Base-by-base conservation (phyloP, 2,113 vertebrate species). In the Ptychochromis oligacanthus region DNA sequence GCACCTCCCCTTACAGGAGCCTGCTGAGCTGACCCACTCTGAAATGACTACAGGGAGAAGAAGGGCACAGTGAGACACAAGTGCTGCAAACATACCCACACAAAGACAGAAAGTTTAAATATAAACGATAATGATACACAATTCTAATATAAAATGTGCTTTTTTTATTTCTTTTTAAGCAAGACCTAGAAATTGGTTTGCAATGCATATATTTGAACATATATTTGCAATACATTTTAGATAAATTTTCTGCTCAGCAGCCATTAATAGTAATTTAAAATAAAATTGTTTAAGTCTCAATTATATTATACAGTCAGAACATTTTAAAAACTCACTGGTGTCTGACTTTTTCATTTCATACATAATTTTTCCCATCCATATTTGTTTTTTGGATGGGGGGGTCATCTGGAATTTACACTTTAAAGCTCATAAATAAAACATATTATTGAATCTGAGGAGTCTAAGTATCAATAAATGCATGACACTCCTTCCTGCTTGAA, bases 1-100 rank as follows among this genome's bases (percentile, higher is more conserved):
- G 93, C 98, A 99, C 88, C 97, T 95, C 81, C 96, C 97, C 91
- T 96, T 97, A 94, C 98, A 99, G 65, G 98, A 98, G 40, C 97
- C 98, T 0, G 97, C 96, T 49, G 96, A 96, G 93, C 95, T 97
- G 91, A 96, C 95, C 96, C 96, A 97, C 93, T 97, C 97, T 24
- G 97, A 97, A 46, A 96, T 40, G 12, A 86, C 91, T 94, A 20
- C 1, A 38, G 55, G 65, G 46, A 7, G 38, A n/a, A 12, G 36
- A 77, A 7, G 22, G n/a, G 6, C 20, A 77, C 26, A 20, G 20
- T 76, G 2, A 83, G 24, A 77, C 49, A 75, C 52, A 22, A 49
- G 7, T 6, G 28, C 61, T 64, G 81, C 54, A 31, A 31, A 70
- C 46, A 34, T 40, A 2, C 10, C 38, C 24, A 59, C n/a, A n/a